phyloP scores from a whole-genome alignment of 1,140 invertebrate genomes.

The Epicauta chinensis region DNA sequence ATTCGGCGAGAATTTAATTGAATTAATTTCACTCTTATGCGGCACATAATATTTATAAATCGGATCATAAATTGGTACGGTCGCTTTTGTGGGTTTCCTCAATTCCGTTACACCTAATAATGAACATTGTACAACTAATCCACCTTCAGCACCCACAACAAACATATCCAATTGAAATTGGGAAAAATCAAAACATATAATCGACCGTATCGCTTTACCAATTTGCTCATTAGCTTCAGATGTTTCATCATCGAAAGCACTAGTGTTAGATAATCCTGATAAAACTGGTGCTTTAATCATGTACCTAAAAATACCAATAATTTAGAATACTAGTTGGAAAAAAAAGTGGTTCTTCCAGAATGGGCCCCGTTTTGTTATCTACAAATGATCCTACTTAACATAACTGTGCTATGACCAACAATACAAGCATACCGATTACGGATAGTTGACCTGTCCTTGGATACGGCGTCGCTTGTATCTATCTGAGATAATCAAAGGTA shows the following conservation, averaged over 20 bases:
- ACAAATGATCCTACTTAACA: slow-evolving; percentile 1
- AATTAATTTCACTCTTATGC: slow-evolving; percentile 36
- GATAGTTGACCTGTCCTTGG: slow-evolving; percentile 3
- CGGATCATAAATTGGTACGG: slow-evolving; percentile 32
- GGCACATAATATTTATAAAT: slow-evolving; percentile 35
- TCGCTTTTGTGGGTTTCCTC: slow-evolving; percentile 23
- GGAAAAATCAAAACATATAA: slow-evolving; percentile 41
- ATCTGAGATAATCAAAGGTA: slow-evolving; percentile 14
- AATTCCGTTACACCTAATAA: slow-evolving; percentile 30
- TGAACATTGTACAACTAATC: slow-evolving; percentile 36
- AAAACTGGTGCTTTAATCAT: slow-evolving; percentile 28
- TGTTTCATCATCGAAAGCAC: slow-evolving; percentile 24
- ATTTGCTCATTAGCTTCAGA: slow-evolving; percentile 17
- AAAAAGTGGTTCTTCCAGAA: slow-evolving; percentile 17
- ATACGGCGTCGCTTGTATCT: slow-evolving; percentile 3
- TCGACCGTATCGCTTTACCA: slow-evolving; percentile 24
- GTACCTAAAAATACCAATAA: slow-evolving; percentile 26
- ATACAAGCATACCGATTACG: slow-evolving; percentile 2
- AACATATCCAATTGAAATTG: slow-evolving; percentile 35
- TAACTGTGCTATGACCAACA: slow-evolving; percentile 19
- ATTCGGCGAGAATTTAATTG: slow-evolving; percentile 33
- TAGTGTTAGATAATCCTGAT: slow-evolving; percentile 32
- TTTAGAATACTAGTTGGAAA: slow-evolving; percentile 1
- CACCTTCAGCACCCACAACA: slow-evolving; percentile 38
- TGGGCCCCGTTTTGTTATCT: slow-evolving; percentile 21